A percentile compares a stretch with the other conserved stretches of the same genome.
Evolutionary conservation across 2,888 invertebrate species (phyloP).

Genomic region (Mactromeris polynyma): DNA sequence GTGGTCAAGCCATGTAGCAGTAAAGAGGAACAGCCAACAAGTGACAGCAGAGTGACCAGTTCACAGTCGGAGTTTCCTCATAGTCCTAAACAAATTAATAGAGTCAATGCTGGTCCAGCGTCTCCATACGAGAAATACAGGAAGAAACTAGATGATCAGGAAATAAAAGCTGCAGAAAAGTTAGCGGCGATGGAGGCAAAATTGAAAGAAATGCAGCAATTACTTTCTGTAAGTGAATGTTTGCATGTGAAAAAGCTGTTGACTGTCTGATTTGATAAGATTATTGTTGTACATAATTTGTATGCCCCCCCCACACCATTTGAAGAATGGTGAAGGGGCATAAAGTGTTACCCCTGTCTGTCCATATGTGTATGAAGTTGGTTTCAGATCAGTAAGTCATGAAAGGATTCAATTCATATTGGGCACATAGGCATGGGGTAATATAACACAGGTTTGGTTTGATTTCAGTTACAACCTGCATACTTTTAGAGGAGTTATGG

Average conservation of each 20-base stretch:
- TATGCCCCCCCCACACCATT: too few relatives aligned
- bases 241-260: neutral
- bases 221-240: slow-evolving; percentile 53
- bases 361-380: too few relatives aligned
- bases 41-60: slow-evolving; percentile 44
- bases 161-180: slow-evolving; percentile 66
- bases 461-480: too few relatives aligned
- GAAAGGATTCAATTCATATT: too few relatives aligned
- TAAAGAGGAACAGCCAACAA: slow-evolving; percentile 24
- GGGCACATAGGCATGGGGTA: too few relatives aligned
- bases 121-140: slow-evolving; percentile 72
- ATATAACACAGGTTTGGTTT: too few relatives aligned
- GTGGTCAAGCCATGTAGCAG: neutral
- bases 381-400: too few relatives aligned
- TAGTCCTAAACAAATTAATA: neutral
- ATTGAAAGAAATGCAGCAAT: slow-evolving; percentile 74
- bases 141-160: slow-evolving; percentile 71
- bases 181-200: slow-evolving; percentile 75
- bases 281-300: too few relatives aligned
- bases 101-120: neutral
- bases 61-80: slow-evolving; percentile 44
- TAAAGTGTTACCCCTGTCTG: too few relatives aligned
- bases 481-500: too few relatives aligned
- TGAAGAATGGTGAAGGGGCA: too few relatives aligned
- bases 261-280: too few relatives aligned